Base-by-base conservation (phyloP, 2,888 invertebrate genomes). In the Deroplatys truncata region DNA sequence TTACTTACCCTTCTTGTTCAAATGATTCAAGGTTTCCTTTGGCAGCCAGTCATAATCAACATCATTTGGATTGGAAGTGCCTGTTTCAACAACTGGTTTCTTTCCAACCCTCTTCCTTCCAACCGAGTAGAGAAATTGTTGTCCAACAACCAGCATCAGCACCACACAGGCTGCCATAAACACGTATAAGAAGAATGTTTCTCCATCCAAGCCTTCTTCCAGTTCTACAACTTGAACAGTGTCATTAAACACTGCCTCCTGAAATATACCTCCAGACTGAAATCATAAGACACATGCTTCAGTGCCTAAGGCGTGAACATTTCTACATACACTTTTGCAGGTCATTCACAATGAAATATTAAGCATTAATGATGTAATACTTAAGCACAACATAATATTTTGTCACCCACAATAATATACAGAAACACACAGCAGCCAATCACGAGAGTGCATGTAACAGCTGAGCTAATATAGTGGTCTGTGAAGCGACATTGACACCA, bases 21-120 rank as follows among this genome's bases (percentile, higher is more conserved):
- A 94, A 93, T 96, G 96, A 92, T 97, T 96, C 88, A 98, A 95
- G 91, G 97, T 97, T 94, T 98, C 98, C 92, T 97, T 97, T 84
- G 99, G 99, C 92, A 99, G 95, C 99, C 99, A 99, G 92, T 99
- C 99, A 93, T 98, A 99, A 94, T 99, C 99, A 7, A 99, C 98
- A 93, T 98, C 98, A 92, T 97, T 96, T 90, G 96, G 97, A 92
- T 96, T 97, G 90, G 96, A 96, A 0, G 99, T 99, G 91, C 99
- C 99, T 92, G 98, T 97, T 94, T 99, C 99, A 8, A 98, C 95
- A 86, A 94, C 93, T 1, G 94, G 93, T 93, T 95, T 91, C 94
- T 94, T 92, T 88, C 93, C 93, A 16, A 95, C 94, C 72, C 97
- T 95, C 93, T 97, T 97, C 90, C 97, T 96, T 56, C 98, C 98